Conservation (phyloP, 1,140 invertebrate genomes). For the Hydropsyche tenuis region DNA sequence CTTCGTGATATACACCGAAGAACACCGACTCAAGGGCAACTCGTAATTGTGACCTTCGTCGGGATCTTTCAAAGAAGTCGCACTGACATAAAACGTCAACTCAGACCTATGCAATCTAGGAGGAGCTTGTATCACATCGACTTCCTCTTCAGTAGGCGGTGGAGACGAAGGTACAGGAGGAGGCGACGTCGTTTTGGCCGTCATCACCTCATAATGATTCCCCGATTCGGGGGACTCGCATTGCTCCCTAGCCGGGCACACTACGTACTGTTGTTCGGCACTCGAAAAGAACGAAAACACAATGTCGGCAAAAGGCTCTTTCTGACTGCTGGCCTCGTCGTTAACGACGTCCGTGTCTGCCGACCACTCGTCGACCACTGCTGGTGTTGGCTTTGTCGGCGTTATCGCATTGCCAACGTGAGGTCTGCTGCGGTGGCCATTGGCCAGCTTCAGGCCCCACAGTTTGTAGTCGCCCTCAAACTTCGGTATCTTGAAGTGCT, state of each 20-base stretch:
- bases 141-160: conserved; percentile 16
- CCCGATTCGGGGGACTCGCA: conserved; percentile 39
- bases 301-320: conserved; percentile 44
- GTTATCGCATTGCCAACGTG: conserved; percentile 3
- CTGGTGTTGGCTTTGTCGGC: not conserved
- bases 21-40: conserved; percentile 24
- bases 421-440: not conserved
- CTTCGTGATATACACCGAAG: conserved; percentile 22
- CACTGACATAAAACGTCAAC: conserved; percentile 45
- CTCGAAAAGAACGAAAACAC: conserved; percentile 49
- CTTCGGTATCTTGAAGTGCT: conserved; percentile 42
- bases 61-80: conserved; percentile 38
- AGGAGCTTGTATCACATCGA: not conserved
- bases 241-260: conserved; percentile 13
- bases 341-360: not conserved
- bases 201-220: conserved; percentile 48
- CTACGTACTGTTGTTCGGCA: conserved; percentile 43
- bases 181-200: not conserved
- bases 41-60: conserved; percentile 36
- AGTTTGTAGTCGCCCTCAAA: conserved; percentile 47
- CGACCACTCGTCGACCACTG: conserved; percentile 3
- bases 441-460: conserved; percentile 45
- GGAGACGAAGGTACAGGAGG: not conserved
- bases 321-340: conserved; percentile 23
- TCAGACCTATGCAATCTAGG: conserved; percentile 43